Evolutionary conservation across 2,888 invertebrate species (phyloP), one percentile per base, ranked within the genome.

Genomic region (Dicranocentrus wangi): DNA sequence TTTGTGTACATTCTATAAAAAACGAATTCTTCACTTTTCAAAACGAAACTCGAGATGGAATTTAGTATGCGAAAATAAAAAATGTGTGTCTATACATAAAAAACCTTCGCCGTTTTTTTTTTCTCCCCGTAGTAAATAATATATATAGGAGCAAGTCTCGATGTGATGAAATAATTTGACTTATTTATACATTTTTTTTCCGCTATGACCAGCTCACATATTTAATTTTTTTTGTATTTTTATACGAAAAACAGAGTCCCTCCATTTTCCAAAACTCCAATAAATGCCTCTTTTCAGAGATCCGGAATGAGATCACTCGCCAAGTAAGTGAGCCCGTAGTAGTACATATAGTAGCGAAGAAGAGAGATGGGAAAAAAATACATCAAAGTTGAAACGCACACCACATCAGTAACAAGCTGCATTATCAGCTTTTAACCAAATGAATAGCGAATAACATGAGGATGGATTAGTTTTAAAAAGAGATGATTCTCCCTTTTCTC

Each of bases 291-390:
- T 69, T 10, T 28, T 13, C 23, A 19, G 43, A 39, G 43, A 69
- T 60, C 60, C 60, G 60, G 42, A 70, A 32, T 70, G 55, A 70
- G 71, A 60, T 43, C 71, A 71, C 60, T 60, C 27, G 39, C 55
- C 55, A 70, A 58, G 39, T 8, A 70, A 8, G 28, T 60, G 3
- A 17, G 13, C 23, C 25, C 25, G 39, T 17, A 63, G 8, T 17
- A 15, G 15, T 15, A 13, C 17, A 47, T 17, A 51, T 17, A 51
- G n/a, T 21, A 51, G 13, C 2, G 55, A 55, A 55, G n/a, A n/a
- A n/a, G n/a, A n/a, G n/a, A 21, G 17, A 51, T 13, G 17, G 32
- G 53, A 60, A 60, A 28, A 28, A 8, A 28, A 28, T 28, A 28
- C 7, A 15, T 21, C 17, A 17, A 32, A 60, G 60, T 15, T 17